Evolutionary conservation across 1,140 invertebrate species (phyloP), one percentile per base, ranked within the genome.

Genomic region (Heliconius eleuchia): DNA sequence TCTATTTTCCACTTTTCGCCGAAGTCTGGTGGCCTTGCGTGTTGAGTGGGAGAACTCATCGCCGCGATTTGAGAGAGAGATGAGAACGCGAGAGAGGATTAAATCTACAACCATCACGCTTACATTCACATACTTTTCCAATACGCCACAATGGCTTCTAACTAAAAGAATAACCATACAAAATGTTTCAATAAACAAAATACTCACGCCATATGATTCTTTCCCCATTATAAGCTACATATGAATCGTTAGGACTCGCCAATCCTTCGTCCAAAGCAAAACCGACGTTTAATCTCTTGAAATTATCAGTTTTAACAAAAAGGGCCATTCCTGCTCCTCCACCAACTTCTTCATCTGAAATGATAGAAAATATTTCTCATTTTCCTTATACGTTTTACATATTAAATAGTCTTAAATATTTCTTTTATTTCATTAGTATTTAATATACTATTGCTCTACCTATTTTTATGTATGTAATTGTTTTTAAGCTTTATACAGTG

Each of bases 191-290:
- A 52, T 23, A 57, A 66, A 66, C 11, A 16, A 50, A 76, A 52
- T 50, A 86, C 91, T 92, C 76, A 94, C 96, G 95, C 96, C 96
- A 97, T 76, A 96, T 95, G 57, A 94, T 94, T 83, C 97, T 95
- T 91, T 98, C 97, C n/a, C 96, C 97, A 89, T 97, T 97, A 88
- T 96, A 98, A 16, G 97, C 90, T 37, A 95, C 93, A 88, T 96
- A 97, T n/a, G 95, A 92, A 27, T 97, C 95, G 19, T 92, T 95
- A 3, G 95, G 91, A 85, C 95, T 96, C 4, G 97, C 96, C 30
- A 97, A 90, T 3, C 97, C 97, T 94, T 98, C 98, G 92, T 98
- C 98, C 55, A 98, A 86, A 23, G 96, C 95, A 93, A 98, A 97
- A 1, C 97, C 97, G 77, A 98, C 93, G 85, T 98, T 98, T 55